These are phyloP conservation scores for Rotaria sp. DNA, from an alignment of 2,888 invertebrate species.

Conservation along the genomic window DNA sequence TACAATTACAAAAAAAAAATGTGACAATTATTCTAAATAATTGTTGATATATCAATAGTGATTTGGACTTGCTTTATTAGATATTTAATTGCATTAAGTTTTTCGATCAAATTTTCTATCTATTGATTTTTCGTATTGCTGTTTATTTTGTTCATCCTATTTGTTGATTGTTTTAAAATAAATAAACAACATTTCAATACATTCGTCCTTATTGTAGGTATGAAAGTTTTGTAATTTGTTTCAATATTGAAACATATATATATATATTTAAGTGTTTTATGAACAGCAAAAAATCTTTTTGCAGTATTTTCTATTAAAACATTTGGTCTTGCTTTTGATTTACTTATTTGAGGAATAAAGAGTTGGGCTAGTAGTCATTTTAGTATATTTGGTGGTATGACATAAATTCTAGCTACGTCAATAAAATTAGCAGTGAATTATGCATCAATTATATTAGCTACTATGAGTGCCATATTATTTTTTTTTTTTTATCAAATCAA, in stretches of 20 bases:
- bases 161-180: conserved; percentile 46
- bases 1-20: no score
- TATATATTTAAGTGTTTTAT: background rate
- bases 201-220: conserved; percentile 56
- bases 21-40: no score
- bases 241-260: background rate
- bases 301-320: conserved; percentile 56
- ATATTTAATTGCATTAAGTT: conserved; percentile 53
- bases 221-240: background rate
- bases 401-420: background rate
- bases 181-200: conserved; percentile 55
- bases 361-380: conserved; percentile 58
- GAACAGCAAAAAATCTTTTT: conserved; percentile 54
- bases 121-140: conserved; percentile 55
- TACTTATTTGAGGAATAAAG: conserved; percentile 57
- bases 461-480: conserved; percentile 30
- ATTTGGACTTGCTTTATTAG: background rate
- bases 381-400: conserved; percentile 26
- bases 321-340: conserved; percentile 55
- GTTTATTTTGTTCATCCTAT: conserved; percentile 51
- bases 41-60: no score
- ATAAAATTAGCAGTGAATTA: conserved; percentile 34
- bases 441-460: conserved; percentile 25
- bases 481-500: conserved; percentile 39
- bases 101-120: conserved; percentile 58